Conservation (phyloP, 92 coral and sea anemone genomes). For the Bergia sp. region DNA sequence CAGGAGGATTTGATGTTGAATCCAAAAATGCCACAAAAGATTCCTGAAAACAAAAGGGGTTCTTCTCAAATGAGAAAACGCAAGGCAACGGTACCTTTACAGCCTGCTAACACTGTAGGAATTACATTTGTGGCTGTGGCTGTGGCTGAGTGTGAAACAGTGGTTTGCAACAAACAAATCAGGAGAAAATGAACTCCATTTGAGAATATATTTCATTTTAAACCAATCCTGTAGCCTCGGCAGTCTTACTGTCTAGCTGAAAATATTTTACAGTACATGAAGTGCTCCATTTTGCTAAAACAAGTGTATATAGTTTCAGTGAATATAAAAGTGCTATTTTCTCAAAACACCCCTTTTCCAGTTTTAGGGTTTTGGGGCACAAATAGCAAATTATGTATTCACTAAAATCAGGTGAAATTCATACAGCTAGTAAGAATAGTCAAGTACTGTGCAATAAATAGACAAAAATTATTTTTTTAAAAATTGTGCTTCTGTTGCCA, state of each 20-base stretch:
- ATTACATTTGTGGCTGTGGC: slow-evolving; percentile 21
- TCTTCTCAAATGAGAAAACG: slow-evolving; percentile 1
- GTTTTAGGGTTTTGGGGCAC: not conserved
- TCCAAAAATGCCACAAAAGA: slow-evolving; percentile 7
- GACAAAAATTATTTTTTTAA: not conserved
- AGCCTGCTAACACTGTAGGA: not conserved
- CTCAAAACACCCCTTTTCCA: slow-evolving; percentile 9
- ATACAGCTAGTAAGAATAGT: not conserved
- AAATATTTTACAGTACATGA: not conserved
- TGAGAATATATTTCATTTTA: not conserved
- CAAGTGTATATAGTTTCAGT: not conserved
- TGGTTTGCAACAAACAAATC: not conserved
- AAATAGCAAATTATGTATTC: not conserved
- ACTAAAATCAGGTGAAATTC: not conserved
- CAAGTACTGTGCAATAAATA: not conserved
- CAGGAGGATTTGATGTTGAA: slow-evolving; percentile 32
- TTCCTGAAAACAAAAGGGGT: not conserved
- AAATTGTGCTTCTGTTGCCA: slow-evolving; percentile 11
- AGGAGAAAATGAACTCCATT: not conserved
- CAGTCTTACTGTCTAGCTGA: not conserved
- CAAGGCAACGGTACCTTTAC: not conserved
- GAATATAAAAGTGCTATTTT: not conserved
- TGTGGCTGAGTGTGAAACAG: not conserved
- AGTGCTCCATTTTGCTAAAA: not conserved
- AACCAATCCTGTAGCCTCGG: not conserved